Percentiles rank a stretch among this genome's conserved stretches.
These are phyloP conservation scores for Cololabis saira DNA, from an alignment of 2,113 vertebrate species.

Conservation along the genomic window DNA sequence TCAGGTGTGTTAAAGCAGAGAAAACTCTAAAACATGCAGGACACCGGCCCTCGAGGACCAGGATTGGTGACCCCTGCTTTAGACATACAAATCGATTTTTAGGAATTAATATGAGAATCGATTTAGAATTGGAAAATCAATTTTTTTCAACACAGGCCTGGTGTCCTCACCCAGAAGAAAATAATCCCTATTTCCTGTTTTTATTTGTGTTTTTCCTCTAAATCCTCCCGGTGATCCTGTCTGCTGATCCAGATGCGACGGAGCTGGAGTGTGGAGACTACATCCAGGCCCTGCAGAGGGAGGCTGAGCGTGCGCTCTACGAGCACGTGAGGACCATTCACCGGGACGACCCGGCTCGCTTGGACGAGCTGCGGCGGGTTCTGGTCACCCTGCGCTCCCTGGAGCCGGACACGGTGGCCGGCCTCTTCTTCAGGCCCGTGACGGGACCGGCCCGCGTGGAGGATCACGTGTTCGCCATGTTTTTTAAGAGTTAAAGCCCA, in stretches of 20 bases:
- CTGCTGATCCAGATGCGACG: constrained; percentile 79
- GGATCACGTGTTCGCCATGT: constrained; percentile 90
- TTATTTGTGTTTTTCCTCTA: no score
- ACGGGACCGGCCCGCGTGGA: constrained; percentile 87
- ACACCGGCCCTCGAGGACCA: no score
- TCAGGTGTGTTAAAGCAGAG: no score
- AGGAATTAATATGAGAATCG: no score
- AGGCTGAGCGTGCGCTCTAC: constrained; percentile 88
- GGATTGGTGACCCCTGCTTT: no score
- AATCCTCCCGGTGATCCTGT: no score
- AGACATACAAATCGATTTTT: no score
- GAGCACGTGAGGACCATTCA: constrained; percentile 86
- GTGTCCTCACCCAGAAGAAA: no score
- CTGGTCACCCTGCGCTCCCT: constrained; percentile 86
- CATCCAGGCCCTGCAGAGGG: constrained; percentile 87
- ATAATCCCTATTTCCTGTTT: no score
- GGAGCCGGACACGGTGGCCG: constrained; percentile 82
- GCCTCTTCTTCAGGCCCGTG: constrained; percentile 91
- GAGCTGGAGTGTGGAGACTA: constrained; percentile 88
- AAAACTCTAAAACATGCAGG: no score
- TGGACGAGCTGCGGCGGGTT: constrained; percentile 82
- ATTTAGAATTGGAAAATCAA: no score
- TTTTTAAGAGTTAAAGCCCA: constrained; percentile 79
- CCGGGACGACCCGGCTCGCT: constrained; percentile 48
- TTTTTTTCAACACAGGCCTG: no score